Conservation (phyloP, 2,113 vertebrate genomes). For the Scomber colias region DNA sequence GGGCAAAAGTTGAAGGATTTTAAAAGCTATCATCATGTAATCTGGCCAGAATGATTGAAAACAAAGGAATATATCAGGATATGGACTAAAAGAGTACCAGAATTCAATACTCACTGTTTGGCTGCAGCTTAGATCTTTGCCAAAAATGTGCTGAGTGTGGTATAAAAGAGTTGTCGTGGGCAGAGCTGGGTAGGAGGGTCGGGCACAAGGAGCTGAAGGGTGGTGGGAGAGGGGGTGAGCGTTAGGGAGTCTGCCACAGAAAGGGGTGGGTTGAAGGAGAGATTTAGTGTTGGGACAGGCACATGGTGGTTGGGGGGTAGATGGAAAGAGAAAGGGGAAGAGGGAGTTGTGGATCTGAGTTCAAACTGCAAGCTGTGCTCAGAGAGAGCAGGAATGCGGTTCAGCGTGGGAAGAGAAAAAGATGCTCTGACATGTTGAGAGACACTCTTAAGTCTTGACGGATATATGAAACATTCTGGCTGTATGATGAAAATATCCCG, state of each 20-base stretch:
- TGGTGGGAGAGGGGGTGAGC: constrained; percentile 23
- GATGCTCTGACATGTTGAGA: constrained; percentile 74
- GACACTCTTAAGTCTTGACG: constrained; percentile 55
- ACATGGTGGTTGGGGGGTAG: constrained; percentile 69
- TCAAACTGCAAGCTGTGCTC: constrained; percentile 70
- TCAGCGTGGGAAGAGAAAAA: constrained; percentile 72
- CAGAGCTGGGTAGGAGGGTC: constrained; percentile 67
- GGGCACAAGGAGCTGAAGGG: constrained; percentile 62
- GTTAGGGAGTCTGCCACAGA: constrained; percentile 57
- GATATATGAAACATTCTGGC: constrained; percentile 59
- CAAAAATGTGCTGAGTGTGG: constrained; percentile 74
- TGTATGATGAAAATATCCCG: constrained; percentile 83
- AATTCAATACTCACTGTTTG: constrained; percentile 31
- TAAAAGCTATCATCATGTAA: constrained; percentile 26
- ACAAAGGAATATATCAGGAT: neutral
- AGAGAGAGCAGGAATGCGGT: constrained; percentile 74
- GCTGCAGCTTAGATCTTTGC: constrained; percentile 47
- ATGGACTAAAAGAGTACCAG: constrained; percentile 1
- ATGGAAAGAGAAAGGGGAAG: constrained; percentile 63
- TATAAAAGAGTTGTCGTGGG: constrained; percentile 69
- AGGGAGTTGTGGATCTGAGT: constrained; percentile 60
- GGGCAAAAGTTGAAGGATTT: neutral
- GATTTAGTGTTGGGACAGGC: constrained; percentile 69
- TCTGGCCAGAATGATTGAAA: constrained; percentile 2
- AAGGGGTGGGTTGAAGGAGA: constrained; percentile 76